Evolutionary conservation across 2,888 invertebrate species (phyloP).

Genomic region (Merodon equestris): DNA sequence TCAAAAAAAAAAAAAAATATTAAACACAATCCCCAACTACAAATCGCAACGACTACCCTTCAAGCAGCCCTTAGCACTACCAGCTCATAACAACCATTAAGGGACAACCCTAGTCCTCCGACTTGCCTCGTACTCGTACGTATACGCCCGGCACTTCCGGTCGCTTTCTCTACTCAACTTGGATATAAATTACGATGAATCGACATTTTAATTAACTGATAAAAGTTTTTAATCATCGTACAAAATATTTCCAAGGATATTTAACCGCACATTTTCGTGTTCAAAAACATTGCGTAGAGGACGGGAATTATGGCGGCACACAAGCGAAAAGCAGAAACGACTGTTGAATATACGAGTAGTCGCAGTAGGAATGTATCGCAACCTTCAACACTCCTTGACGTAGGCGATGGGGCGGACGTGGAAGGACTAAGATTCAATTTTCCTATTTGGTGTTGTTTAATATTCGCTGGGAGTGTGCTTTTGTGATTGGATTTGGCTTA

Average conservation of each 20-base stretch:
- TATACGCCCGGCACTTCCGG: too few species aligned
- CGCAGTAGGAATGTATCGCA: neutral
- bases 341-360: neutral
- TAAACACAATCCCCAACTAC: too few species aligned
- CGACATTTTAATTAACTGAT: slow-evolving; percentile 63
- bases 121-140: neutral
- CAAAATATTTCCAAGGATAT: slow-evolving; percentile 51
- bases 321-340: slow-evolving; percentile 10
- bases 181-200: slow-evolving; percentile 63
- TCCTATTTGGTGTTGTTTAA: slow-evolving; percentile 47
- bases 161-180: too few species aligned
- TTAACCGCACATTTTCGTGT: slow-evolving; percentile 34
- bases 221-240: slow-evolving; percentile 53
- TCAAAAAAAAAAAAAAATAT: too few species aligned
- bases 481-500: slow-evolving; percentile 49
- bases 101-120: too few species aligned
- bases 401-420: slow-evolving; percentile 37
- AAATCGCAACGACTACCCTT: too few species aligned
- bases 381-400: too few species aligned
- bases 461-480: slow-evolving; percentile 54
- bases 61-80: too few species aligned
- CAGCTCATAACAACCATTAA: too few species aligned
- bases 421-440: slow-evolving; percentile 44
- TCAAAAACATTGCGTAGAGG: slow-evolving; percentile 21
- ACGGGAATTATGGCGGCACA: slow-evolving; percentile 13